Conservation (phyloP, 1,140 invertebrate genomes). For the Drosophila truncata region DNA sequence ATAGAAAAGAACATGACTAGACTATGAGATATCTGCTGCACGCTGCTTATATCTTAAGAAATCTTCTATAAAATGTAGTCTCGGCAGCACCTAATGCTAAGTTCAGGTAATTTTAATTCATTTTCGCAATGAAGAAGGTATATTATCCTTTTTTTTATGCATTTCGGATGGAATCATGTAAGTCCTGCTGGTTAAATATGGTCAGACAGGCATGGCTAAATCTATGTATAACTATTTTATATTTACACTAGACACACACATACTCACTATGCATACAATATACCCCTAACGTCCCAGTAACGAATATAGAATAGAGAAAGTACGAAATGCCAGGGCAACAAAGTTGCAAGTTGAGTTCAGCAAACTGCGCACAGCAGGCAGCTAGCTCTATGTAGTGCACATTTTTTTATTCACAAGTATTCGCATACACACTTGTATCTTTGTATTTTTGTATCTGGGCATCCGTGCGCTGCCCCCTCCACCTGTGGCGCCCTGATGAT, state of each 20-base stretch:
- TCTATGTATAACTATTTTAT: not conserved
- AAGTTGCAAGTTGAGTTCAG: conserved; percentile 67
- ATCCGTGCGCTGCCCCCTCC: conserved; percentile 23
- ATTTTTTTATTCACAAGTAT: conserved; percentile 23
- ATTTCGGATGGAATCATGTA: not conserved
- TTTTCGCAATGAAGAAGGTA: not conserved
- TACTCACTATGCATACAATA: not conserved
- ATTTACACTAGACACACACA: not conserved
- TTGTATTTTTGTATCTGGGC: conserved; percentile 28
- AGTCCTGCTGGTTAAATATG: not conserved
- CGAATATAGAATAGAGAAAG: conserved; percentile 22
- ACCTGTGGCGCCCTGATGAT: conserved; percentile 53
- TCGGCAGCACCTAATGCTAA: not conserved
- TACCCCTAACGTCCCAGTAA: conserved; percentile 5
- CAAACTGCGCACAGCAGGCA: conserved; percentile 46
- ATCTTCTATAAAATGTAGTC: not conserved
- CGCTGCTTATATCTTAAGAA: not conserved
- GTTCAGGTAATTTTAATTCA: not conserved
- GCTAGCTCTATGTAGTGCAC: conserved; percentile 37
- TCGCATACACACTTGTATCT: conserved; percentile 41
- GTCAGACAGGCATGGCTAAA: not conserved
- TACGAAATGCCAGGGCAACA: conserved; percentile 52
- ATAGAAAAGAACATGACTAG: not conserved
- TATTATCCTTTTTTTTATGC: not conserved
- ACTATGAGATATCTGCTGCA: conserved; percentile 10